A percentile compares a stretch with the other conserved stretches of the same genome.
Conservation (phyloP, 2,888 invertebrate species). For the Agrenia bidenticulata region DNA sequence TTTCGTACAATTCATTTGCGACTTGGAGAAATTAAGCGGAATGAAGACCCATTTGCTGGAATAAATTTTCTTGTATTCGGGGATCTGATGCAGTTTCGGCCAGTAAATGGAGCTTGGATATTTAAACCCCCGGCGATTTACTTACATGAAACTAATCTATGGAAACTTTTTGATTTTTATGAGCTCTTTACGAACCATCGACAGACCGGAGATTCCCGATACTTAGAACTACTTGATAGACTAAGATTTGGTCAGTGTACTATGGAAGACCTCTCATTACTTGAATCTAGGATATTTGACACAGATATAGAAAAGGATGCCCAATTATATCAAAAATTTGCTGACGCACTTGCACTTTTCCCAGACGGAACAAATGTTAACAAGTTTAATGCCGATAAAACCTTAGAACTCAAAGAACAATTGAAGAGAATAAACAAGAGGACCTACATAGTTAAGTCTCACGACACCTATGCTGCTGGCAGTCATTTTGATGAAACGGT, state of each 20-base stretch:
- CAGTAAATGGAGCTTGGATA: neutral
- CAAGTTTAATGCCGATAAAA: neutral
- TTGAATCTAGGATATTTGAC: neutral
- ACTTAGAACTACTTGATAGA: neutral
- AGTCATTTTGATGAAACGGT: neutral
- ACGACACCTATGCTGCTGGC: constrained; percentile 22
- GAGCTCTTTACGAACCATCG: constrained; percentile 9
- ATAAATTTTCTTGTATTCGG: constrained; percentile 10
- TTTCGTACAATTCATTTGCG: constrained; percentile 16
- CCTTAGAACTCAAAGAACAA: neutral
- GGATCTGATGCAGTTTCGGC: constrained; percentile 17
- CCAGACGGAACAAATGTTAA: constrained; percentile 10
- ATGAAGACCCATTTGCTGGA: constrained; percentile 18
- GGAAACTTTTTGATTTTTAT: constrained; percentile 4
- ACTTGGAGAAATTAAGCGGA: constrained; percentile 7
- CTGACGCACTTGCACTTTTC: constrained; percentile 9
- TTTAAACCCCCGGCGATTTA: neutral
- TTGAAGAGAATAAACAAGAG: no score
- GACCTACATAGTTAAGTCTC: neutral
- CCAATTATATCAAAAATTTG: neutral
- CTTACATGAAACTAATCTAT: constrained; percentile 12
- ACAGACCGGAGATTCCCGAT: neutral
- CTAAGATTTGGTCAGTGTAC: constrained; percentile 9
- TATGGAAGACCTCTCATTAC: neutral
- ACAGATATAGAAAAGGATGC: neutral